Evolutionary conservation across 1,140 invertebrate species (phyloP).

Genomic region (Hycleus phaleratus): DNA sequence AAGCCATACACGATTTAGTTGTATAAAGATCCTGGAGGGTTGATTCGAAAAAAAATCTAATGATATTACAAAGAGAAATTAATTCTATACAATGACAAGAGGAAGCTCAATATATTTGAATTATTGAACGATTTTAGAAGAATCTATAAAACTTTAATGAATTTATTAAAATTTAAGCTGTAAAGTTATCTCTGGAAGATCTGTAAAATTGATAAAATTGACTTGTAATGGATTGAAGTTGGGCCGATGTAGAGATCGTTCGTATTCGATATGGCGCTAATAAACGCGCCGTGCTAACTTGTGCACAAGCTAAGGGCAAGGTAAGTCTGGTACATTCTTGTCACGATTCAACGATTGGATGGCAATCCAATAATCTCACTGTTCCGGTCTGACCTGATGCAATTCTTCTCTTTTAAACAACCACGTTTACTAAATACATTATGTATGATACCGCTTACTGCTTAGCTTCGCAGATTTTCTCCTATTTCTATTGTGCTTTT

Average conservation of each 20-base stretch:
- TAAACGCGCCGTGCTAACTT: not conserved
- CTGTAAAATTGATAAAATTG: constrained; percentile 17
- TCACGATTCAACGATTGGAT: constrained; percentile 32
- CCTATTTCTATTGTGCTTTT: constrained; percentile 22
- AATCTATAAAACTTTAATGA: no score
- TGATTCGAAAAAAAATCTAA: no score
- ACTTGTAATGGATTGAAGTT: constrained; percentile 16
- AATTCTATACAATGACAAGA: no score
- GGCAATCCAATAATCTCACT: constrained; percentile 36
- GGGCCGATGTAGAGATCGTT: constrained; percentile 15
- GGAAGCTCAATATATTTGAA: no score
- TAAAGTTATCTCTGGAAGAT: constrained; percentile 11
- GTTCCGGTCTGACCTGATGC: constrained; percentile 33
- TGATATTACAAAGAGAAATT: no score
- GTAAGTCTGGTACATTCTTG: constrained; percentile 31
- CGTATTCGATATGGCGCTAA: constrained; percentile 16
- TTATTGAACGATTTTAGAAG: no score
- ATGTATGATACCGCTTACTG: constrained; percentile 27
- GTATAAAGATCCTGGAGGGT: no score
- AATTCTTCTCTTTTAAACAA: constrained; percentile 25
- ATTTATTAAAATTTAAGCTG: not conserved
- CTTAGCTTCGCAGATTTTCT: constrained; percentile 23
- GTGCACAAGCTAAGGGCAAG: constrained; percentile 21
- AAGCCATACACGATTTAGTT: no score
- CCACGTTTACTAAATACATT: constrained; percentile 27